Base-by-base conservation (phyloP, 2,888 invertebrate genomes). In the Ellobium chinense region DNA sequence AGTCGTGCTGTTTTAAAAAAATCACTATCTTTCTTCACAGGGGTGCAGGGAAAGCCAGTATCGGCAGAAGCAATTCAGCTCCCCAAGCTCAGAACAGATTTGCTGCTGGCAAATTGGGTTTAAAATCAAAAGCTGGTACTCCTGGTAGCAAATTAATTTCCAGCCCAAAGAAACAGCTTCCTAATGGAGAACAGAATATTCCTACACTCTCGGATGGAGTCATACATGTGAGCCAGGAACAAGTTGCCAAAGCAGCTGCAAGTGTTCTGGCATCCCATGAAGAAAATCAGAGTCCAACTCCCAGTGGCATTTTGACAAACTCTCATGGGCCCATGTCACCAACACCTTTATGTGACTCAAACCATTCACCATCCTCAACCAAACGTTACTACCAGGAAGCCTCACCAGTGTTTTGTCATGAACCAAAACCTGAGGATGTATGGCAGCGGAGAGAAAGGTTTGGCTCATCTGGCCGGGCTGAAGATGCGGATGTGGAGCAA, bases 141-240 rank as follows among this genome's bases (percentile, higher is more conserved):
- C 24, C 58, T n/a, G 14, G 14, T 12, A 36, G 56, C 54, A 69
- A 27, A 29, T 29, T 21, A 34, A 24, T 54, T 31, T 31, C 54
- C 21, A 63, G 36, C 34, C 31, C 56, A 18, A 56, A 58, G 31
- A 46, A 37, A 29, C 39, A 37, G 7, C 12, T 21, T 2, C 29
- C 1, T 2, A 27, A 4, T 18, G 66, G 27, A 36, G 39, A 24
- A 18, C 24, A 18, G 9, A 36, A 39, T n/a, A 66, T 73, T 2
- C 73, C 73, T 3, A 79, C 74, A 1, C 46, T 79, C 18, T 79
- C 79, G 9, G 79, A 79, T 58, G 79, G 79, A 12, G 37, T 73
- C 21, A 62, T 70, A 24, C 36, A 36, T n/a, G 58, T 70, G 2
- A 70, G 24, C 14, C 70, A 62, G 5, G 21, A 62, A 37, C 78